Percentiles rank a stretch among this genome's conserved stretches.
Evolutionary conservation across 2,113 vertebrate genomes (phyloP).

Genomic region (Octodon degus): DNA sequence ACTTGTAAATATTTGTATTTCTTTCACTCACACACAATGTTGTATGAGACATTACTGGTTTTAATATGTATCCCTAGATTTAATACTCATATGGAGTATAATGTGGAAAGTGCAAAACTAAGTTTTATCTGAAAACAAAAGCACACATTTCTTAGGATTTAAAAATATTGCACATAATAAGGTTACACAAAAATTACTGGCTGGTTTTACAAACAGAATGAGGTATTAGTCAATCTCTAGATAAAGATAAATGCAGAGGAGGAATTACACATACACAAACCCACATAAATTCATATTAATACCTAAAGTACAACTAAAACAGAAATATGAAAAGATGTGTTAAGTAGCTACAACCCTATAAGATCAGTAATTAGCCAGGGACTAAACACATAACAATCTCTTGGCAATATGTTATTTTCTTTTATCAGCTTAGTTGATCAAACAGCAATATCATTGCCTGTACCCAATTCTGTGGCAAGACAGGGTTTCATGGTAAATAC

Average conservation of each 20-base stretch:
- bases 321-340: slow-evolving; percentile 59
- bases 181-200: slow-evolving; percentile 86
- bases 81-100: slow-evolving; percentile 81
- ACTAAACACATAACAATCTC: slow-evolving; percentile 61
- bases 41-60: slow-evolving; percentile 73
- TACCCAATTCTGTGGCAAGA: slow-evolving; percentile 43
- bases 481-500: slow-evolving; percentile 14
- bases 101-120: slow-evolving; percentile 79
- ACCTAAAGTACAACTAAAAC: slow-evolving; percentile 76
- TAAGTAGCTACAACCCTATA: slow-evolving; percentile 74
- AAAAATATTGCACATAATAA: slow-evolving; percentile 89
- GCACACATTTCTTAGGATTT: slow-evolving; percentile 79
- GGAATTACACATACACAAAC: slow-evolving; percentile 71
- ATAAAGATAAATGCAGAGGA: slow-evolving; percentile 81
- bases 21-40: slow-evolving; percentile 73
- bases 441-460: slow-evolving; percentile 14
- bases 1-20: slow-evolving; percentile 77
- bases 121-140: slow-evolving; percentile 79
- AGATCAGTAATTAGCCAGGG: slow-evolving; percentile 66
- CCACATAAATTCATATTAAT: slow-evolving; percentile 72
- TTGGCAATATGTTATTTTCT: slow-evolving; percentile 64
- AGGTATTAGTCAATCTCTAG: slow-evolving; percentile 90
- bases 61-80: slow-evolving; percentile 79
- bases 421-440: slow-evolving; percentile 48
- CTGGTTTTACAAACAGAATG: slow-evolving; percentile 86